Evolutionary conservation across 2,888 invertebrate genomes (phyloP), one percentile per base, ranked within the genome.

Genomic region (Macrophya alboannulata): DNA sequence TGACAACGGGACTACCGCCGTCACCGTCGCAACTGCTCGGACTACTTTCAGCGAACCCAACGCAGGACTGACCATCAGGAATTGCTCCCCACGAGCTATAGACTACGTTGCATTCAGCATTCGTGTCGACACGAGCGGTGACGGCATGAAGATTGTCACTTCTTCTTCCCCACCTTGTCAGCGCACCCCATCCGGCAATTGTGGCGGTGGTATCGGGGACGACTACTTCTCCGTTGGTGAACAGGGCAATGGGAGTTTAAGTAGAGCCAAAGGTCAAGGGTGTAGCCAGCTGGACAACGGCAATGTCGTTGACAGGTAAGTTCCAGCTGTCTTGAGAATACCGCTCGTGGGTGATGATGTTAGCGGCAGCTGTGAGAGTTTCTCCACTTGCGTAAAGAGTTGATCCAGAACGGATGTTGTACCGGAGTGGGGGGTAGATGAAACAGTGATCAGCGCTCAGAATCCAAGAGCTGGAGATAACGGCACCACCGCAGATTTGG

Each of bases 381-480:
- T 96, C 96, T 0, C 95, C 95, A 0, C 89, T 85, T 0, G 90
- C 89, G 37, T 92, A 94, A 45, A 93, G 94, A 0, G 95, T 94
- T 1, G 95, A 95, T 5, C 96, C 96, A 2, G 94, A 93, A 0
- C 96, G 95, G 0, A 96, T 90, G 0, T 85, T 87, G 0, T 89
- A 82, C 31, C n/a, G 68, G 5, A 31, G 37, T 0, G 82, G 84
- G 31, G 79, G 65, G 45, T 86, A 89, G 55, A 88, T 87, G 72
- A 95, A 90, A 87, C 96, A 96, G 88, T 96, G 96, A 1, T 95
- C 96, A 6, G 96, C 96, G 0, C 95, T 96, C 0, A 96, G 85
- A 0, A 96, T 92, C 10, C 94, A 94, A 45, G 94, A 92, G 10
- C 90, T 92, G 37, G 94, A 94, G 6, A 96, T 92, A 8, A 95